These are phyloP conservation scores for Aphis gossypii DNA, from an alignment of 1,140 invertebrate genomes.

Conservation along the genomic window DNA sequence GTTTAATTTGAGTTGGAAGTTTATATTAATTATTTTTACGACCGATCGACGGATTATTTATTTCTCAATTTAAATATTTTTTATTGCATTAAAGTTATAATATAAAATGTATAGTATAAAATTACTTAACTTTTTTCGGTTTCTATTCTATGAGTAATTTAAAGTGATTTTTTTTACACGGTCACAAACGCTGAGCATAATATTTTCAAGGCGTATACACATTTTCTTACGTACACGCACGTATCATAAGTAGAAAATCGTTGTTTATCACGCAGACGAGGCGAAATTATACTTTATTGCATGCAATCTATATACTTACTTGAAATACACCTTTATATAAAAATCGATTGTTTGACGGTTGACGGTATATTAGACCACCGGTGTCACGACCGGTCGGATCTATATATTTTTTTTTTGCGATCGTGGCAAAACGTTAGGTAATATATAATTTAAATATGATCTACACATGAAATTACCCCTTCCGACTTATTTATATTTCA, in stretches of 20 bases:
- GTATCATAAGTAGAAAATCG: not conserved
- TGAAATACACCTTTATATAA: not conserved
- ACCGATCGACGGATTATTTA: not conserved
- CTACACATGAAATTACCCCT: too few species aligned
- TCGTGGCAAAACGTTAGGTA: not conserved
- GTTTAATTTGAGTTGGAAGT: not conserved
- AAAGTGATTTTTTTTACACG: not conserved
- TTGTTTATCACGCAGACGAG: conserved; percentile 12
- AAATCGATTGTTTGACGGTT: not conserved
- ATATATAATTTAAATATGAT: too few species aligned
- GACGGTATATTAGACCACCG: not conserved
- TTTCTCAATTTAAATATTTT: not conserved
- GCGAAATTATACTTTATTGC: conserved; percentile 18
- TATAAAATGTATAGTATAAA: not conserved
- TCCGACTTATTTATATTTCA: too few species aligned
- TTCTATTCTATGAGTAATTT: not conserved
- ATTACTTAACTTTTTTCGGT: not conserved
- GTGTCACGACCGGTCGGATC: not conserved
- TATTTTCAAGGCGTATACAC: not conserved
- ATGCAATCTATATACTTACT: not conserved
- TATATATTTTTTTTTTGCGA: not conserved
- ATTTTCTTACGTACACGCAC: not conserved
- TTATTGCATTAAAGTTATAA: not conserved
- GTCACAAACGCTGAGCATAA: not conserved
- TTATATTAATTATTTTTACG: not conserved